Evolutionary conservation across 2,797 vertebrate species (phyloP).

Genomic region (Lycodopsis pacificus): DNA sequence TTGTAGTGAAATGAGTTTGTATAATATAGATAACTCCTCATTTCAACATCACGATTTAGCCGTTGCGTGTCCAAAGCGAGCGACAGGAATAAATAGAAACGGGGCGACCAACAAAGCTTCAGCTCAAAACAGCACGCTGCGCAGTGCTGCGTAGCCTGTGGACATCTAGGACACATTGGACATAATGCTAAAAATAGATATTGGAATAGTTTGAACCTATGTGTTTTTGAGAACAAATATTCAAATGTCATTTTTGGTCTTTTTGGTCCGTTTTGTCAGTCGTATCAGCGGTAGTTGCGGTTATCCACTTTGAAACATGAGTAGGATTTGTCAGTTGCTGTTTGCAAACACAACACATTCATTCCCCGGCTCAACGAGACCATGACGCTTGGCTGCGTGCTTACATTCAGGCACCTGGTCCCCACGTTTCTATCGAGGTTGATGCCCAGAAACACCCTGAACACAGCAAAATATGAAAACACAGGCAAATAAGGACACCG

Average conservation of each 20-base stretch:
- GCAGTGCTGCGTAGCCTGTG: not conserved
- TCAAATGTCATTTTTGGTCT: not conserved
- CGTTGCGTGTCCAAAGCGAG: no score
- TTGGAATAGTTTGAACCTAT: no score
- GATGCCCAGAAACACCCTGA: not conserved
- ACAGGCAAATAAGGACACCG: not conserved
- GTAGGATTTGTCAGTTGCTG: not conserved
- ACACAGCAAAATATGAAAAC: not conserved
- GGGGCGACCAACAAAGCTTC: not conserved
- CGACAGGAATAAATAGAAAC: not conserved
- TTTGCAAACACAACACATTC: not conserved
- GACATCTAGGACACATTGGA: not conserved
- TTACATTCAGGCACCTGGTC: not conserved
- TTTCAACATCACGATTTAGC: not conserved
- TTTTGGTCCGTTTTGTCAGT: no score
- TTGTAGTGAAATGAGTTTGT: not conserved
- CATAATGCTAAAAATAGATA: not conserved
- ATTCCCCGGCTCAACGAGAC: not conserved
- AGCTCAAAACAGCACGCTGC: not conserved
- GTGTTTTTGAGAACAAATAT: not conserved
- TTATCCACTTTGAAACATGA: not conserved
- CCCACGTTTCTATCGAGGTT: not conserved
- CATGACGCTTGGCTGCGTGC: not conserved
- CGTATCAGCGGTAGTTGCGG: not conserved
- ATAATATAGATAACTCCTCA: no score